Conservation (phyloP, 1,140 invertebrate species). For the Cotesia typhae region DNA sequence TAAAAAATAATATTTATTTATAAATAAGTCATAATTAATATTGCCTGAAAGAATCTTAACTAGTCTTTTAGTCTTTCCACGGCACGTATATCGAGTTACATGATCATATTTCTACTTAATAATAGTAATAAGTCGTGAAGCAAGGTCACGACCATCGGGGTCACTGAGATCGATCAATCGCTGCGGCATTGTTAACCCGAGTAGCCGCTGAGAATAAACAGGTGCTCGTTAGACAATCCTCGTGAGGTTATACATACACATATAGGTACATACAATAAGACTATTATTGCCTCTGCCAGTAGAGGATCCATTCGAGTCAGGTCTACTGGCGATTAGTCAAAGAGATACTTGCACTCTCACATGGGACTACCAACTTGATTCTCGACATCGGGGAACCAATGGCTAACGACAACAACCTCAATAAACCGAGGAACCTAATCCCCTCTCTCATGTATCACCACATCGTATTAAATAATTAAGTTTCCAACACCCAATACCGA, state of each 20-base stretch:
- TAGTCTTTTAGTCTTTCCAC: no score
- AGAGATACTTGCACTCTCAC: conserved; percentile 15
- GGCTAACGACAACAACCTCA: no score
- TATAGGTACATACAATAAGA: neutral
- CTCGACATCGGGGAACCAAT: neutral
- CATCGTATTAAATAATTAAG: no score
- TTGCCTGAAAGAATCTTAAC: no score
- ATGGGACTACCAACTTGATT: neutral
- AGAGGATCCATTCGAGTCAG: neutral
- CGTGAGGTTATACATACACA: conserved; percentile 8
- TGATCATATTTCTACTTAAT: conserved; percentile 18
- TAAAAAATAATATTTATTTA: neutral
- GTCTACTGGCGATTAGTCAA: conserved; percentile 21
- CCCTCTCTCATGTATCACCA: no score
- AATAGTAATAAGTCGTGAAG: conserved; percentile 18
- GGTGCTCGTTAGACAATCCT: conserved; percentile 39
- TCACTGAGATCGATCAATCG: conserved; percentile 28
- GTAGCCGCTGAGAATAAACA: conserved; percentile 33
- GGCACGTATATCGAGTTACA: neutral
- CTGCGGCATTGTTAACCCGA: conserved; percentile 25
- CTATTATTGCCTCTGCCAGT: neutral
- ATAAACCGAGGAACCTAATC: no score
- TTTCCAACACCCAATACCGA: no score
- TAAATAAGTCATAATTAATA: no score
- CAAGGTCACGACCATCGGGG: conserved; percentile 24